Conservation (phyloP, 1,140 invertebrate genomes). For the Drosophila carrolli region DNA sequence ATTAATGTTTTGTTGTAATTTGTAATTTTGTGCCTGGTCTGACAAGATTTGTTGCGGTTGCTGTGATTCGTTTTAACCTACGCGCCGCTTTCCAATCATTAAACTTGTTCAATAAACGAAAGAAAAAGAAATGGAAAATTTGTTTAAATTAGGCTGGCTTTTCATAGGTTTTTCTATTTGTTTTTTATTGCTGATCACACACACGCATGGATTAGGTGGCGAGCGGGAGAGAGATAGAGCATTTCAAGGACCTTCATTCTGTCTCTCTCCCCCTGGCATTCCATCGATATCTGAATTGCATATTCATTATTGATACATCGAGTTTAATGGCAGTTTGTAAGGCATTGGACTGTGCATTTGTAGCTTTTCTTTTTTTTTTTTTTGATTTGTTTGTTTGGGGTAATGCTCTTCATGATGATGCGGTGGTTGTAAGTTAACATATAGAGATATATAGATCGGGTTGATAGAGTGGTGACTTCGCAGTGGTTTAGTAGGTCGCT, state of each 20-base stretch:
- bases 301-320: conserved; percentile 16
- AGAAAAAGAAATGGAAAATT: conserved; percentile 81
- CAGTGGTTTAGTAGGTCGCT: conserved; percentile 57
- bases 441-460: conserved; percentile 31
- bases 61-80: conserved; percentile 49
- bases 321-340: conserved; percentile 35
- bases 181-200: conserved; percentile 24
- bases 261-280: conserved; percentile 13
- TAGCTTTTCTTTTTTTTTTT: conserved; percentile 20
- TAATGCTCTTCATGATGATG: conserved; percentile 62
- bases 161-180: conserved; percentile 20
- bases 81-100: conserved; percentile 67
- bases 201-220: conserved; percentile 21
- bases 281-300: conserved; percentile 17
- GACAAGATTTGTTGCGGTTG: conserved; percentile 33
- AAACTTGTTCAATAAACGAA: conserved; percentile 79
- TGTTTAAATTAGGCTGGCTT: conserved; percentile 65
- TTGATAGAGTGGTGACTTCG: conserved; percentile 61
- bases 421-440: conserved; percentile 53
- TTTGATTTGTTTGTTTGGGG: conserved; percentile 11
- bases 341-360: conserved; percentile 25
- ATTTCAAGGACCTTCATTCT: not conserved
- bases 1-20: conserved; percentile 5
- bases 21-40: conserved; percentile 14
- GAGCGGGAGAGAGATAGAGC: conserved; percentile 19